A percentile compares a stretch with the other conserved stretches of the same genome.
phyloP scores from a whole-genome alignment of 2,888 invertebrate species.

The Dryobota labecula region DNA sequence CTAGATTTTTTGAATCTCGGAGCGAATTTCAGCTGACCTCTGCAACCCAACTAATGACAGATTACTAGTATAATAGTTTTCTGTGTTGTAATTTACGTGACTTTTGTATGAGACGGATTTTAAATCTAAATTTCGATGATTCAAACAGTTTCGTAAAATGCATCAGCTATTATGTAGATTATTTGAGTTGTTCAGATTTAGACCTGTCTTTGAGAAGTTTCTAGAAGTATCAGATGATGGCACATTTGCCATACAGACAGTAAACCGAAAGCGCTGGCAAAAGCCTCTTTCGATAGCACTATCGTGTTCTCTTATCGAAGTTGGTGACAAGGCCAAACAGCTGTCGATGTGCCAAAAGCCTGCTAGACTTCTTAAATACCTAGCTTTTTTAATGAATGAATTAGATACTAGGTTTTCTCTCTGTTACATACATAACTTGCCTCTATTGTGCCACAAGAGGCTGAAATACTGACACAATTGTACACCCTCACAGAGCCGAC shows the following conservation, averaged over 20 bases:
- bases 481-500: slow-evolving; percentile 81
- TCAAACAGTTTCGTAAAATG: background rate
- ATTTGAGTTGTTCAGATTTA: background rate
- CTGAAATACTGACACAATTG: slow-evolving; percentile 17
- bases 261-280: background rate
- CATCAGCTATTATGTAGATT: background rate
- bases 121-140: background rate
- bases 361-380: slow-evolving; percentile 11
- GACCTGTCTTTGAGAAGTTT: background rate
- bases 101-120: background rate
- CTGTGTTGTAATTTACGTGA: background rate
- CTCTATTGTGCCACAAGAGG: background rate
- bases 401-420: background rate
- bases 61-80: background rate
- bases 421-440: background rate
- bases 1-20: background rate
- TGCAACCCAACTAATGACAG: background rate
- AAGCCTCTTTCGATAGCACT: background rate
- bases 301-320: background rate
- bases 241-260: background rate
- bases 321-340: background rate
- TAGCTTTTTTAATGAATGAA: background rate
- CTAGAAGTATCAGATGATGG: background rate
- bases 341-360: background rate
- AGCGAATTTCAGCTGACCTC: background rate